A percentile compares a stretch with the other conserved stretches of the same genome.
Conservation (phyloP, 2,113 vertebrate species). For the Camelus dromedarius region DNA sequence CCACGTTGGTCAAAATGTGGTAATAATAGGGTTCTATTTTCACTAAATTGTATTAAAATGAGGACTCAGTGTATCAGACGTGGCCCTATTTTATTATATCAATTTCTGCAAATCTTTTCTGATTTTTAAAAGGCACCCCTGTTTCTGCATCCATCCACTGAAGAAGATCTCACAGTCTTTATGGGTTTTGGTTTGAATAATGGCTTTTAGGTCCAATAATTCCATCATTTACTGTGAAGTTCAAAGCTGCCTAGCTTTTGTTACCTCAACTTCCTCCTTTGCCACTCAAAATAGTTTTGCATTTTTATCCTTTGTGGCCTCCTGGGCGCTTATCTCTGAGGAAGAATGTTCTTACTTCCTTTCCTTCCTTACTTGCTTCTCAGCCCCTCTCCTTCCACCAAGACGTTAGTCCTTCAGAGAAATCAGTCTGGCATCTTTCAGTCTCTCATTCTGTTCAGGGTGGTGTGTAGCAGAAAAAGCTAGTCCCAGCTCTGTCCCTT, state of each 20-base stretch:
- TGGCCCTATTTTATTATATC: neutral
- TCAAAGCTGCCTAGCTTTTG: neutral
- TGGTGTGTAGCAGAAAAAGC: accelerated
- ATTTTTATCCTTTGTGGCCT: neutral
- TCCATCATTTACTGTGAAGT: neutral
- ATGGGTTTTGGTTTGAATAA: conserved; percentile 29
- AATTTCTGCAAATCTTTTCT: neutral
- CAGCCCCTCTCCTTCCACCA: neutral
- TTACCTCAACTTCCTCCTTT: conserved; percentile 61
- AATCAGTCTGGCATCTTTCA: accelerated
- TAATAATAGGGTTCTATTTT: neutral
- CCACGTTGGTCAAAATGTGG: neutral
- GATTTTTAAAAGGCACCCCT: neutral
- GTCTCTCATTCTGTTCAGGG: too few relatives aligned
- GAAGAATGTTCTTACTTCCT: neutral
- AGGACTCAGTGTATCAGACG: neutral
- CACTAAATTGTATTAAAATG: neutral
- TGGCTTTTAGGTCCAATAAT: neutral
- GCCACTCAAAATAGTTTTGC: conserved; percentile 2
- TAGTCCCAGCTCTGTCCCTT: neutral
- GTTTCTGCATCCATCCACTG: neutral
- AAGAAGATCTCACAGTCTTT: neutral
- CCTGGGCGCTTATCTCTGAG: neutral
- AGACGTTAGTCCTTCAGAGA: neutral
- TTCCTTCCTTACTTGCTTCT: neutral